Base-by-base conservation (phyloP, 53 echinoderm and acorn worm genomes). In the Paelopatides confundens region DNA sequence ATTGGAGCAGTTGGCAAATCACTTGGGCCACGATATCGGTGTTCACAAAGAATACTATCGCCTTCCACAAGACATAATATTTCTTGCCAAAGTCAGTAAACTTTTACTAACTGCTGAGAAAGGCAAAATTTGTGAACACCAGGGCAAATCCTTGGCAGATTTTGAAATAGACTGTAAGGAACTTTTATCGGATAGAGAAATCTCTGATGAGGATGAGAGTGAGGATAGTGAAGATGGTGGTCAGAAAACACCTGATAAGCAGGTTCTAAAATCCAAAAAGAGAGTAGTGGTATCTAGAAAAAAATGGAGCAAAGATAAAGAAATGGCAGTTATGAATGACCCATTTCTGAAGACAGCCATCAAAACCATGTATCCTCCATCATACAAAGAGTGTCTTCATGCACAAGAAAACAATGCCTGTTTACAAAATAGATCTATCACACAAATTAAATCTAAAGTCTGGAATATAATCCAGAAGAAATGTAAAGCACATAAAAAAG, bases 21-120 rank as follows among this genome's bases (percentile, higher is more conserved):
- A 90, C 68, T 79, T 93, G 68, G 90, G 87, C 0, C 93, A 90
- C 34, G 31, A 90, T 38, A 71, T 90, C 8, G 12, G 33, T 34
- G 63, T 81, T 10, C 86, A 92, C 49, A 26, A 89, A 34, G 86
- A 92, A 39, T 92, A 89, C 37, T 92, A 89, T 43, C 63, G 85
- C 4, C 52, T 92, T 4, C 88, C 88, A 2, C 35, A 71, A 27
- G 92, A 92, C 17, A 62, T 82, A 0, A 50, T 89, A 5, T 64
- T 77, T 31, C 35, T 89, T 31, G 89, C 92, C 0, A 92, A 91
- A 66, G 65, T 89, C 46, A 85, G 88, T 37, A 88, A 88, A 34
- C 30, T 92, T 8, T 70, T 87, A 21, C 24, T 52, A 4, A 26
- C 63, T 54, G 91, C 91, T 21, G 78, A 90, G 9, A 63, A 87